A percentile compares a stretch with the other conserved stretches of the same genome.
phyloP scores from a whole-genome alignment of 2,797 vertebrate species.

The Fratercula arctica region DNA sequence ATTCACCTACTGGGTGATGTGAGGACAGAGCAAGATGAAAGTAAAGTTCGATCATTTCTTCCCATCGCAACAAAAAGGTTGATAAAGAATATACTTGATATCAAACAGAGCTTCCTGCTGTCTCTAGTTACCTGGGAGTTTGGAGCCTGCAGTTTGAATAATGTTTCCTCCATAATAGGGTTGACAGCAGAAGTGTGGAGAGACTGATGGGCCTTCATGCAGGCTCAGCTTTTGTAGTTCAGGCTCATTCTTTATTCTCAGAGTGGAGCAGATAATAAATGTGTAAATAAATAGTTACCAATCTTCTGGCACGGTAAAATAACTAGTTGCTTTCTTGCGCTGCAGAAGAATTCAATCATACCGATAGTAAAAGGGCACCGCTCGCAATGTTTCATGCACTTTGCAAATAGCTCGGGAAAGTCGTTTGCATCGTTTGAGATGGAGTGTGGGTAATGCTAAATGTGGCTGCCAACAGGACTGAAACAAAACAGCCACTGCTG shows the following conservation, averaged over 20 bases:
- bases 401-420: not conserved
- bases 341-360: constrained; percentile 57
- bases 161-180: constrained; percentile 88
- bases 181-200: constrained; percentile 99
- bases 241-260: constrained; percentile 80
- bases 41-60: constrained; percentile 83
- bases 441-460: not conserved
- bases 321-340: constrained; percentile 70
- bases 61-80: constrained; percentile 83
- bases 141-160: constrained; percentile 85
- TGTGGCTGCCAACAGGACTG: not conserved
- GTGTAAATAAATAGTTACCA: constrained; percentile 78
- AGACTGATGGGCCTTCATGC: constrained; percentile 93
- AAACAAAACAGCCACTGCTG: not conserved
- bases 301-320: constrained; percentile 70
- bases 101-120: constrained; percentile 83
- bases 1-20: constrained; percentile 81
- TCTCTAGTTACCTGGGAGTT: constrained; percentile 95
- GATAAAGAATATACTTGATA: constrained; percentile 82
- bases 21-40: constrained; percentile 83
- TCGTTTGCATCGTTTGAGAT: not conserved
- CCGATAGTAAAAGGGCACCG: not conserved
- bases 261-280: constrained; percentile 76
- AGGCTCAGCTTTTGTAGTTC: constrained; percentile 79
- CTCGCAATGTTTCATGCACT: not conserved